phyloP scores from a whole-genome alignment of 2,797 vertebrate genomes.

The Peromyscus nudipes region DNA sequence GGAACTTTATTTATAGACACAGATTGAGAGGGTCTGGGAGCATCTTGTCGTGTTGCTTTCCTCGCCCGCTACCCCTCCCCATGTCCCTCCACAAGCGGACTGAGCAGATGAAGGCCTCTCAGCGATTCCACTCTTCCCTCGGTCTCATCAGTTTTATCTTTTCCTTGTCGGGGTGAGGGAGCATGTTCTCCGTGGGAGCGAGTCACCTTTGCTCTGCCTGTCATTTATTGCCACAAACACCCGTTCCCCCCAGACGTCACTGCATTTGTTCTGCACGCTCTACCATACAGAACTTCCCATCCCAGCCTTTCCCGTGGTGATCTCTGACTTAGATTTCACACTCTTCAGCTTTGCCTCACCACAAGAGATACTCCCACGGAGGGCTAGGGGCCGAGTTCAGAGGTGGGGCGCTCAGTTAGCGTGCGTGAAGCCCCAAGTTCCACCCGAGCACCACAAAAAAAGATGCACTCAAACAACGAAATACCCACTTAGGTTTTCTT shows the following conservation, averaged over 20 bases:
- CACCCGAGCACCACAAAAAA: not conserved
- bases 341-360: not conserved
- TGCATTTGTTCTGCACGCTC: not conserved
- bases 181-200: not conserved
- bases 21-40: conserved; percentile 72
- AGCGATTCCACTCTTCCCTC: not conserved
- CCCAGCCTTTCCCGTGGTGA: conserved; percentile 22
- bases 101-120: not conserved
- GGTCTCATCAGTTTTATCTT: conserved; percentile 35
- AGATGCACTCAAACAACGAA: not conserved
- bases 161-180: not conserved
- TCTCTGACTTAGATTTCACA: conserved; percentile 54
- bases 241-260: not conserved
- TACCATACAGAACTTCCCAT: not conserved
- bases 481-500: not conserved
- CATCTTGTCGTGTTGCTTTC: not conserved
- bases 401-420: not conserved
- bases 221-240: not conserved
- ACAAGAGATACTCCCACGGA: not conserved
- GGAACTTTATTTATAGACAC: conserved; percentile 80
- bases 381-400: not conserved
- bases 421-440: not conserved
- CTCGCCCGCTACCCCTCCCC: not conserved
- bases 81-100: not conserved
- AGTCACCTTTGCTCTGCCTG: not conserved